Evolutionary conservation across 2,888 invertebrate species (phyloP).

Genomic region (Agrotis segetum): DNA sequence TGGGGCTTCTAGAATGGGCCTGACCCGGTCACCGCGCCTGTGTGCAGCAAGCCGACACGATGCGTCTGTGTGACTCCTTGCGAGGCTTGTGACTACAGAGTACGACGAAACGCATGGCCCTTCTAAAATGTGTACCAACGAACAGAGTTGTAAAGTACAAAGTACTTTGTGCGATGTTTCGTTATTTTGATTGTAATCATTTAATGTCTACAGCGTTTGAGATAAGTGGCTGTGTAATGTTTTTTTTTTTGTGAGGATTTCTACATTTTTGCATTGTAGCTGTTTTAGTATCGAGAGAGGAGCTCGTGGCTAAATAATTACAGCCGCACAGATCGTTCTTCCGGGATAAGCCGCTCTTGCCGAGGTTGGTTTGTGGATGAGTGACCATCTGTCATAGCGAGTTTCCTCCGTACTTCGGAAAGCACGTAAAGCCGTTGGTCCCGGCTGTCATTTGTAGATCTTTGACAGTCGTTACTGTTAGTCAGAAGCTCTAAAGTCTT

Average conservation of each 20-base stretch:
- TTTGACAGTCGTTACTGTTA: too few relatives aligned
- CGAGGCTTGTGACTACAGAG: slow-evolving; percentile 52
- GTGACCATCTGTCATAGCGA: too few relatives aligned
- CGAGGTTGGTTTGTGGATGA: too few relatives aligned
- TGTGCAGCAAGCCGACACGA: slow-evolving; percentile 73
- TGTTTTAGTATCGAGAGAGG: not conserved
- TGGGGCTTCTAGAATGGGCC: slow-evolving; percentile 86
- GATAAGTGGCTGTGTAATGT: not conserved
- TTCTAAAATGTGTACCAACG: slow-evolving; percentile 52
- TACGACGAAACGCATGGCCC: slow-evolving; percentile 60
- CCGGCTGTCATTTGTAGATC: too few relatives aligned
- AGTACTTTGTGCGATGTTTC: slow-evolving; percentile 34
- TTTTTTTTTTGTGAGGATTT: not conserved
- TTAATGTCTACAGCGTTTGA: slow-evolving; percentile 18
- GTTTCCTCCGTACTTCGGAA: too few relatives aligned
- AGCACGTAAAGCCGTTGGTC: too few relatives aligned
- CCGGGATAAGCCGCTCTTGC: too few relatives aligned
- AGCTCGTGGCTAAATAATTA: too few relatives aligned
- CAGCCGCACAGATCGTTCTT: too few relatives aligned
- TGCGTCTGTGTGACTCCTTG: slow-evolving; percentile 66
- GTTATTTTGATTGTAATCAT: slow-evolving; percentile 39
- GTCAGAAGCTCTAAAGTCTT: too few relatives aligned
- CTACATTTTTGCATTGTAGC: not conserved
- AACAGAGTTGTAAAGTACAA: slow-evolving; percentile 31
- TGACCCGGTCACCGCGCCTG: slow-evolving; percentile 84